Evolutionary conservation across 2,113 vertebrate genomes (phyloP), one percentile per base, ranked within the genome.

Genomic region (Gobiocypris rarus): DNA sequence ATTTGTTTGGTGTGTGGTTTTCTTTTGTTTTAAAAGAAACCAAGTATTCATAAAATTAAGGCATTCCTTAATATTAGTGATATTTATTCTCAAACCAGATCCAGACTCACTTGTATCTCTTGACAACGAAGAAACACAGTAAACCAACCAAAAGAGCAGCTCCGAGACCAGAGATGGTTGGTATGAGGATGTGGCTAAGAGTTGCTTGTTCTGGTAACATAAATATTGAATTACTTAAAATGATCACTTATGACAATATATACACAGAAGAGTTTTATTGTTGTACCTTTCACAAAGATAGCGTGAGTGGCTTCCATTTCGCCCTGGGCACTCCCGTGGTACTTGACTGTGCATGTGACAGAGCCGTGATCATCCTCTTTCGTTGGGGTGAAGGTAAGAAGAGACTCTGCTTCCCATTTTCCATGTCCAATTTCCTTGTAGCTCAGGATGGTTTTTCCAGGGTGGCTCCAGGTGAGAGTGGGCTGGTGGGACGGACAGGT

Each of bases 21-120:
- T 5, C 17, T 7, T 54, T 19, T 0, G 14, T n/a, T n/a, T n/a
- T n/a, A n/a, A n/a, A 52, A 52, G 15, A 17, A 52, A 52, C 50
- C 5, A 2, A 52, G 17, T 52, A 17, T 52, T 7, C 17, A 19
- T 19, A 1, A 19, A 54, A 54, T 7, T 19, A 54, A 19, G 2
- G 56, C 2, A n/a, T 11, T 13, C 1, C 28, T 17, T 28, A 43
- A 26, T 31, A 28, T 73, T 41, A 28, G 15, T 69, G 34, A 43
- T 13, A 17, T 41, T 11, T 19, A 24, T 52, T 10, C 7, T 54
- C 19, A 75, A 75, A 0, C 28, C 15, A 31, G 22, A 22, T 31
- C 3, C 17, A 54, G 11, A 88, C 92, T 90, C 73, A 94, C 93
- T 88, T 93, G 88, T 94, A 93, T 84, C 86, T 93, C 84, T 91